Evolutionary conservation across 1,140 invertebrate genomes (phyloP), one percentile per base, ranked within the genome.

Genomic region (Drosophila teissieri): DNA sequence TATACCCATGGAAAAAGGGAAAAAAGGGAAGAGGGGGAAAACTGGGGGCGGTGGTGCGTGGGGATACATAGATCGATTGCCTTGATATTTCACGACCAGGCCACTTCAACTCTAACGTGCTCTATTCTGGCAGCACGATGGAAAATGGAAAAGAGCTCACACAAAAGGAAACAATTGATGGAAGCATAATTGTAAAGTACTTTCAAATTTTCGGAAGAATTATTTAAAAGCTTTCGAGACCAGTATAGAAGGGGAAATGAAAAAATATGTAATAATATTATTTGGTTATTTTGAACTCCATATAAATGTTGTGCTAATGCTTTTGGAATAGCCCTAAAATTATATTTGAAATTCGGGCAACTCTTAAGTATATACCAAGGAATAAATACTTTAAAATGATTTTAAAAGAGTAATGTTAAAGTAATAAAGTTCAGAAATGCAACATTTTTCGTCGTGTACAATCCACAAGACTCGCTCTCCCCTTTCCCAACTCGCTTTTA

Each of bases 41-140:
- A 8, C 6, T 6, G 27, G 58, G 58, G 51, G 45, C 31, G 31
- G 19, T 56, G 31, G 19, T 37, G 37, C 22, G 24, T 45, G 17
- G 27, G 54, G 44, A 55, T 65, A 36, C 42, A 61, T 53, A 65
- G 65, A 89, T 86, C 70, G 84, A 86, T 83, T 88, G 76, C 58
- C 62, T 58, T 55, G 80, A 83, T 83, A 83, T 75, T 55, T 83
- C 45, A 83, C 55, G 46, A 73, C 40, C 63, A 61, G 64, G 69
- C 44, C 46, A 62, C 62, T 88, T 82, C 24, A 78, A 62, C 74
- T 83, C 39, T 58, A 75, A 55, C 44, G 37, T 39, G 69, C 69
- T 54, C 72, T 51, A 60, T 68, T 67, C 63, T 49, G 36, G n/a
- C 24, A 19, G 34, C 31, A 60, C 57, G 60, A 39, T 60, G 37